Evolutionary conservation across 1,140 invertebrate species (phyloP).

Genomic region (Rhopalosiphum maidis): DNA sequence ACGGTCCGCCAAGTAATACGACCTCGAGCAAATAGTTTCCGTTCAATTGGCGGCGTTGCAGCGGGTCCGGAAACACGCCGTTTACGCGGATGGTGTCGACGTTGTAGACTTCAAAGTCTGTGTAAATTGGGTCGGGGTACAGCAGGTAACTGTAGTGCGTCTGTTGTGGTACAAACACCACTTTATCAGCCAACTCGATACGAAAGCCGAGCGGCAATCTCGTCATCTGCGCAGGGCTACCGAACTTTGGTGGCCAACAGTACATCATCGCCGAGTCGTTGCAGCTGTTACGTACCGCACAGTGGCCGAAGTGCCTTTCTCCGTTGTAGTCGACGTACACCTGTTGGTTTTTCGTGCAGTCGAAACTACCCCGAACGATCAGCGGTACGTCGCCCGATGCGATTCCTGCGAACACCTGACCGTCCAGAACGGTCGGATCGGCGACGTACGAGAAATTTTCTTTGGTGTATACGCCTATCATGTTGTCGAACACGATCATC

Average conservation of each 20-base stretch:
- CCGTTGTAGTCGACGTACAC: conserved; percentile 86
- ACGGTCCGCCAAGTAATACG: no score
- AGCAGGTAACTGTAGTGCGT: neutral
- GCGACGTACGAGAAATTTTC: neutral
- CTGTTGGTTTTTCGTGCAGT: conserved; percentile 60
- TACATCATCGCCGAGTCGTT: neutral
- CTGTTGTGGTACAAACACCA: neutral
- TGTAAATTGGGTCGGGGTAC: neutral
- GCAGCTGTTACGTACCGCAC: neutral
- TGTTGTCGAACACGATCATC: neutral
- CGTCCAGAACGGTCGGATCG: neutral
- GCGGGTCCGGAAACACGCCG: neutral
- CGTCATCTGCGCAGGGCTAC: conserved; percentile 89
- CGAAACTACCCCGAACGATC: neutral
- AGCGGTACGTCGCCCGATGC: neutral
- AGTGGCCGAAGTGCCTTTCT: conserved; percentile 77
- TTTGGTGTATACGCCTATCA: accelerated
- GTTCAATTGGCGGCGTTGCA: neutral
- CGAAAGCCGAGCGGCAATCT: conserved; percentile 72
- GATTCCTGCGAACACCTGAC: neutral
- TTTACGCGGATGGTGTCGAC: neutral
- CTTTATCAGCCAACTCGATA: neutral
- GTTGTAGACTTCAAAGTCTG: neutral
- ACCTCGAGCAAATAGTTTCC: neutral
- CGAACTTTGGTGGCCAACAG: conserved; percentile 69